Conservation (phyloP, 1,140 invertebrate genomes). For the Cotesia chilonis region DNA sequence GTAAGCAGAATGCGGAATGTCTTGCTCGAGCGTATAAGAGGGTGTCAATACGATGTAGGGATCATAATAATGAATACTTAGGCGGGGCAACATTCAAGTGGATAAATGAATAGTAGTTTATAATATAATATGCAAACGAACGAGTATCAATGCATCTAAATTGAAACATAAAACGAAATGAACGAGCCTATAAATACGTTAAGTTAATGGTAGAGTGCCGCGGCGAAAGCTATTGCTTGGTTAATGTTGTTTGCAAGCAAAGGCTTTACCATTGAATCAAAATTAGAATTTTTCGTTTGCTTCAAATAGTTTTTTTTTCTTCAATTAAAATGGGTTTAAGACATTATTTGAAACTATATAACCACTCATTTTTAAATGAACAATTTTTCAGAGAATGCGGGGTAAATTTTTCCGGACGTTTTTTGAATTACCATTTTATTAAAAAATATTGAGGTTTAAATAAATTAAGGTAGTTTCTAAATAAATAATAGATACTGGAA, state of each 20-base stretch:
- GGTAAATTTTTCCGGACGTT: too few relatives aligned
- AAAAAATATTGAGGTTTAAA: too few relatives aligned
- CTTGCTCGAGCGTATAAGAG: background rate
- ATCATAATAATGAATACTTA: conserved; percentile 41
- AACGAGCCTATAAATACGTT: conserved; percentile 64
- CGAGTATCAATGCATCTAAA: conserved; percentile 66
- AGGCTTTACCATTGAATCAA: conserved; percentile 41
- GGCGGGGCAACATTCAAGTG: conserved; percentile 38
- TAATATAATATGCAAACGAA: conserved; percentile 61
- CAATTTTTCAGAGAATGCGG: too few relatives aligned
- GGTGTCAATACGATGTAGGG: conserved; percentile 30
- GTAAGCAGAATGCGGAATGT: background rate
- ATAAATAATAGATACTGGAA: too few relatives aligned
- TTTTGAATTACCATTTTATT: too few relatives aligned
- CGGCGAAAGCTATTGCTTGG: conserved; percentile 61
- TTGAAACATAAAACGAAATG: conserved; percentile 66
- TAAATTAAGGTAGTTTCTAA: too few relatives aligned
- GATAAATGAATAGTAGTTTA: conserved; percentile 61
- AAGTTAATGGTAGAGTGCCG: conserved; percentile 64
- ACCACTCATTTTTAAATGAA: too few relatives aligned
- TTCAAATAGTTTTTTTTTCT: too few relatives aligned
- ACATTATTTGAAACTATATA: too few relatives aligned
- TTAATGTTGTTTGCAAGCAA: conserved; percentile 57
- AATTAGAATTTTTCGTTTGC: conserved; percentile 7
- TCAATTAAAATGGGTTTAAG: background rate